Evolutionary conservation across 2,797 vertebrate genomes (phyloP).

Genomic region (Helicolenus hilgendorfi): DNA sequence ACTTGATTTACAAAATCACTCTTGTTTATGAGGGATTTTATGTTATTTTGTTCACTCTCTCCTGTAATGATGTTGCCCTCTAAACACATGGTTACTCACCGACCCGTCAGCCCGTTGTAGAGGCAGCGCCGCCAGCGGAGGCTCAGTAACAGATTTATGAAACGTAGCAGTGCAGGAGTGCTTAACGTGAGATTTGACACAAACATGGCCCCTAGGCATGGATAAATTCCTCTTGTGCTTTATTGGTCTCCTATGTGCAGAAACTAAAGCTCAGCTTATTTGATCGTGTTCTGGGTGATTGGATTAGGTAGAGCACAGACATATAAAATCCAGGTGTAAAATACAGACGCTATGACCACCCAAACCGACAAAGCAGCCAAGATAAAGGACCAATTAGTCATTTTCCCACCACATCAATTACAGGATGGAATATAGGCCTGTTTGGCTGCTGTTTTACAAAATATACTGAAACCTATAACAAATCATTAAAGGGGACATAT

Average conservation of each 20-base stretch:
- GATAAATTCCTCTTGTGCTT: not conserved
- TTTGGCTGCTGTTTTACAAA: not conserved
- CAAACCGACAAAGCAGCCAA: not conserved
- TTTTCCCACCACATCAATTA: not conserved
- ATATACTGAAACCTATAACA: not conserved
- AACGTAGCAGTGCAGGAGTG: not conserved
- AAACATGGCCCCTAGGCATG: not conserved
- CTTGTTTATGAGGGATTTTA: constrained; percentile 2
- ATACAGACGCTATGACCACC: not conserved
- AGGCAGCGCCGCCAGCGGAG: not conserved
- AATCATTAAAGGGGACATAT: no score
- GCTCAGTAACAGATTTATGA: not conserved
- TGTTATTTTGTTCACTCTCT: not conserved
- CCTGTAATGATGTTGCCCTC: constrained; percentile 8
- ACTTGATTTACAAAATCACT: constrained; percentile 11
- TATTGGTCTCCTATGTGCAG: constrained; percentile 1
- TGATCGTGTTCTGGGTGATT: constrained; percentile 3
- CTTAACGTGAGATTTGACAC: not conserved
- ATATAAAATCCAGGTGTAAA: not conserved
- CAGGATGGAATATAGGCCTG: not conserved
- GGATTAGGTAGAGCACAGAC: not conserved
- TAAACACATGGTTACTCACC: not conserved
- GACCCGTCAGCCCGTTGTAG: not conserved
- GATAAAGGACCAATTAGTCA: not conserved
- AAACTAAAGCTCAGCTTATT: not conserved